A percentile compares a stretch with the other conserved stretches of the same genome.
These are phyloP conservation scores for Aphis gossypii DNA, from an alignment of 1,140 invertebrate species.

Conservation along the genomic window DNA sequence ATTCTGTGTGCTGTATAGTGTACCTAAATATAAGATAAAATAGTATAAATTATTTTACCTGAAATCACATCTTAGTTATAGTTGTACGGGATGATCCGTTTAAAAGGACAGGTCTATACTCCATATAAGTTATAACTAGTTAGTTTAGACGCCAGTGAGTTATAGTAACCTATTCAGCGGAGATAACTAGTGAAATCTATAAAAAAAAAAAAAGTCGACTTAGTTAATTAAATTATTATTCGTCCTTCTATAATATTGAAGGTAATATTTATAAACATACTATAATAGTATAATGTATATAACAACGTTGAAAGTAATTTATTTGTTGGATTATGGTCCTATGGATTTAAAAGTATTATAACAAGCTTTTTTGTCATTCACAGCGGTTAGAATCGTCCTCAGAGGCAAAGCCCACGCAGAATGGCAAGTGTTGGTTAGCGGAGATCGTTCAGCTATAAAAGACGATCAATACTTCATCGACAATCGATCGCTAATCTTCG, in stretches of 20 bases:
- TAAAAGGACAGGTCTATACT: too few relatives aligned
- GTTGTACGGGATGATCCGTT: neutral
- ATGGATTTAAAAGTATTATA: neutral
- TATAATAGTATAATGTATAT: neutral
- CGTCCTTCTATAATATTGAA: neutral
- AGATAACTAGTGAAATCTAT: neutral
- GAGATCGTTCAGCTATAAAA: slow-evolving; percentile 78
- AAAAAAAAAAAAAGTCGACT: neutral
- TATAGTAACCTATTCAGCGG: too few relatives aligned
- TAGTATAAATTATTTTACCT: neutral
- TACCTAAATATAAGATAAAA: neutral
- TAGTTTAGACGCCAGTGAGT: too few relatives aligned
- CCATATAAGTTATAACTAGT: neutral
- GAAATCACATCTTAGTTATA: neutral
- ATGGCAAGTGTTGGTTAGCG: slow-evolving; percentile 82
- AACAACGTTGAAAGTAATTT: neutral
- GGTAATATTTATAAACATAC: neutral
- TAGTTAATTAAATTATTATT: neutral
- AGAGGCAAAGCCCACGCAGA: slow-evolving; percentile 82
- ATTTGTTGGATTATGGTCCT: neutral
- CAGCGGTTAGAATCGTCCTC: slow-evolving; percentile 78
- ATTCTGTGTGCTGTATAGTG: too few relatives aligned
- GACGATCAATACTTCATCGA: slow-evolving; percentile 86
- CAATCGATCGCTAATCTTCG: slow-evolving; percentile 79
- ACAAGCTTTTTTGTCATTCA: slow-evolving; percentile 61